Evolutionary conservation across 2,797 vertebrate species (phyloP).

Genomic region (Simalia tracyae): DNA sequence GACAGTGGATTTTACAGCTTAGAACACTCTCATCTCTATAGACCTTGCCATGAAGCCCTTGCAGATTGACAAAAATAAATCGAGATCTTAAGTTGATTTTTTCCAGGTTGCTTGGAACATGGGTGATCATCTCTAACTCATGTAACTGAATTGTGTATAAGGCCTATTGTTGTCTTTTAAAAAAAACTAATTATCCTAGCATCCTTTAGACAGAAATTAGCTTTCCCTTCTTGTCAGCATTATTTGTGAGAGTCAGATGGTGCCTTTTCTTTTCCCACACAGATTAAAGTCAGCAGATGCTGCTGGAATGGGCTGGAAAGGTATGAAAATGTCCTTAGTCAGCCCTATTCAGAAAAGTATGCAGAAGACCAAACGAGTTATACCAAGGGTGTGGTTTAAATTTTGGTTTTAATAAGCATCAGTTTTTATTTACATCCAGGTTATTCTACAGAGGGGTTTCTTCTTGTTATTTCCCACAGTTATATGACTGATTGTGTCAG

Average conservation of each 20-base stretch:
- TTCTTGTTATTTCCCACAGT: not conserved
- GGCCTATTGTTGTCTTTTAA: not conserved
- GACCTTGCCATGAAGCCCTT: not conserved
- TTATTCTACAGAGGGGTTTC: not conserved
- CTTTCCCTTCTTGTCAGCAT: not conserved
- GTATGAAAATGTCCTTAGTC: not conserved
- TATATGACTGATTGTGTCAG: not conserved
- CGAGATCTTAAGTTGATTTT: not conserved
- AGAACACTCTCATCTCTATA: not conserved
- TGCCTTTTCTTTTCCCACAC: not conserved
- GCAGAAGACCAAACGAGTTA: not conserved
- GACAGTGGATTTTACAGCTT: not conserved
- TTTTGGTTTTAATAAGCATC: not conserved
- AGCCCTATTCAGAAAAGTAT: not conserved
- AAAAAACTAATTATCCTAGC: not conserved
- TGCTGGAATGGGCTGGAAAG: not conserved
- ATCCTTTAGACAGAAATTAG: not conserved
- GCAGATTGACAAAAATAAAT: not conserved
- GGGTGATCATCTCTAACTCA: not conserved
- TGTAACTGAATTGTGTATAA: not conserved
- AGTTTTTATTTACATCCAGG: not conserved
- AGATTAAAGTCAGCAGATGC: not conserved
- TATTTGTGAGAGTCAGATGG: not conserved
- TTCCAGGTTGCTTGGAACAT: not conserved
- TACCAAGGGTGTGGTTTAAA: not conserved